Evolutionary conservation across 1,140 invertebrate species (phyloP), one percentile per base, ranked within the genome.

Genomic region (Phenacoccus solenopsis): DNA sequence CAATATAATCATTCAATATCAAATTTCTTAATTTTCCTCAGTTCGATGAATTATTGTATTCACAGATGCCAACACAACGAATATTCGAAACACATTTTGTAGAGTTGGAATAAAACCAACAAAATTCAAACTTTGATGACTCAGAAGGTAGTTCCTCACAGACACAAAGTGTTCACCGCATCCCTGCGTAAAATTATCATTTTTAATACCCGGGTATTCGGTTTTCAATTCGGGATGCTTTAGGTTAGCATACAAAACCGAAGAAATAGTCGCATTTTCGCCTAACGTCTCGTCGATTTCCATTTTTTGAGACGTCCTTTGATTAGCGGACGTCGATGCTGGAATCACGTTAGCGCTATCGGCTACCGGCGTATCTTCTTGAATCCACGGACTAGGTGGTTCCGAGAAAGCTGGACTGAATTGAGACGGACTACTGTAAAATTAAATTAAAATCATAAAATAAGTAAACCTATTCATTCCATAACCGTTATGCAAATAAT

Each of bases 181-280:
- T 32, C 13, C 13, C 5, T 7, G 13, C 30, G 13, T 32, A 32
- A 32, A 5, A 7, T 32, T n/a, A n/a, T n/a, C 74, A 49, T n/a
- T n/a, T 13, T 56, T 73, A 74, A 79, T 81, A 86, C 90, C 86
- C 71, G 95, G 95, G 81, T 86, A 96, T 74, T 96, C 88, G 28
- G 84, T 86, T 81, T 95, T 97, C 80, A 97, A 88, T 78, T 98
- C 91, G 0, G 94, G 90, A 81, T 96, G 91, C 77, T 91, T 93
- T 0, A 94, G 86, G 80, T 99, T 99, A 5, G 94, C 92, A 81
- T 98, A 99, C 0, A 99, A 82, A 0, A 99, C 94, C 0, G 94
- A 90, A 0, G 96, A 96, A 78, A 98, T 98, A 0, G 97, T 98
- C 0, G 97, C 94, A 73, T 87, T 87, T 38, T 84, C 81, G 2